Evolutionary conservation across 2,888 invertebrate species (phyloP).

Genomic region (Ophioninae sp.): DNA sequence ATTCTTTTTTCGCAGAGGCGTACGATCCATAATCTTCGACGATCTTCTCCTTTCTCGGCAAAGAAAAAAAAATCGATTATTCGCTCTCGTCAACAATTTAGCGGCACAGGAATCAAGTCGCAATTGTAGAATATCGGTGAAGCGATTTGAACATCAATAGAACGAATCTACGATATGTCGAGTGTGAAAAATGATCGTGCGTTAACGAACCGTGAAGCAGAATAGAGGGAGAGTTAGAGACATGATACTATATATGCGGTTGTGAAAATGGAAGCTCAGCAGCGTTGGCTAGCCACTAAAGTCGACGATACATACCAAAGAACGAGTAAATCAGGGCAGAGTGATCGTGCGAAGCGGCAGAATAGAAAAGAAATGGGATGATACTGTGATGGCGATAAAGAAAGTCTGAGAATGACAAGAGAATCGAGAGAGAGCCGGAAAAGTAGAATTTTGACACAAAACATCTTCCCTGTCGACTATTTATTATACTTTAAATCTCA

Average conservation of each 20-base stretch:
- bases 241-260: not conserved
- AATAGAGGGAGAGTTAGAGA: conserved; percentile 19
- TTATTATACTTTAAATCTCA: conserved; percentile 50
- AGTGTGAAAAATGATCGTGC: conserved; percentile 4
- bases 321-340: conserved; percentile 46
- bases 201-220: conserved; percentile 44
- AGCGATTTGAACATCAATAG: not conserved
- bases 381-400: not conserved
- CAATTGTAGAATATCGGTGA: not conserved
- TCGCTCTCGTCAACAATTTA: not conserved
- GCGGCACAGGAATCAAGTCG: not conserved
- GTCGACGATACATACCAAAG: conserved; percentile 53
- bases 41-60: not conserved
- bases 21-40: conserved; percentile 16
- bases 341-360: conserved; percentile 36
- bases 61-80: conserved; percentile 7
- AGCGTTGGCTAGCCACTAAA: conserved; percentile 29
- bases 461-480: conserved; percentile 47
- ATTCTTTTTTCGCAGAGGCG: conserved; percentile 46
- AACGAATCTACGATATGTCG: conserved; percentile 6
- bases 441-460: conserved; percentile 57
- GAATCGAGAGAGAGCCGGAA: conserved; percentile 29
- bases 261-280: conserved; percentile 24
- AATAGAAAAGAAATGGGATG: conserved; percentile 14
- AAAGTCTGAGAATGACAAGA: conserved; percentile 1